These are phyloP conservation scores for Ceratina calcarata DNA, from an alignment of 1,140 invertebrate genomes.

Conservation along the genomic window DNA sequence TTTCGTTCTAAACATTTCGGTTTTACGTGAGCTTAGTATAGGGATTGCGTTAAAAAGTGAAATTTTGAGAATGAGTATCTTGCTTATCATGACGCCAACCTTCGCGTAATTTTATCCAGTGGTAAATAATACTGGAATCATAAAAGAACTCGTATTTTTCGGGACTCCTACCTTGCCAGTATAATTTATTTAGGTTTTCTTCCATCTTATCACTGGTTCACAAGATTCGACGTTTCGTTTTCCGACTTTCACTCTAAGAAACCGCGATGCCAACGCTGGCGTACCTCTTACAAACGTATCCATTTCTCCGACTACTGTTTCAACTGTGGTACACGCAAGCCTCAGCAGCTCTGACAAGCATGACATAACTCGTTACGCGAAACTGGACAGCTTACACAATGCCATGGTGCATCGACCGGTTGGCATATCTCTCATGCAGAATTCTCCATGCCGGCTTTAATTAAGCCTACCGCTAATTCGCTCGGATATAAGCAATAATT, in stretches of 20 bases:
- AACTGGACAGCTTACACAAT: slow-evolving; percentile 21
- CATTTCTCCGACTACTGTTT: slow-evolving; percentile 3
- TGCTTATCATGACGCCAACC: too few relatives aligned
- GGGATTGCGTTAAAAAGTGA: too few relatives aligned
- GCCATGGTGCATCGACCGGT: not conserved
- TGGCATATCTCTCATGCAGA: not conserved
- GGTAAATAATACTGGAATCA: too few relatives aligned
- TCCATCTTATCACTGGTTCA: not conserved
- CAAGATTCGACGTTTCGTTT: not conserved
- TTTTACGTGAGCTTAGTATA: too few relatives aligned
- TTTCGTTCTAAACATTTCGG: too few relatives aligned
- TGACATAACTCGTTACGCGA: slow-evolving; percentile 29
- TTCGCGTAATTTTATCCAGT: too few relatives aligned
- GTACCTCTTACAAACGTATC: slow-evolving; percentile 7
- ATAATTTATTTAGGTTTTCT: not conserved
- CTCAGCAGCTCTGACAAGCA: not conserved
- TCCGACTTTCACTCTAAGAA: not conserved
- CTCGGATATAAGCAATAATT: slow-evolving; percentile 32
- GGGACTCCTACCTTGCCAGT: too few relatives aligned
- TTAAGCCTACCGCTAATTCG: slow-evolving; percentile 52
- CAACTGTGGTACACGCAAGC: not conserved
- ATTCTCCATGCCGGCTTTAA: slow-evolving; percentile 46
- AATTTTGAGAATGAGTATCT: too few relatives aligned
- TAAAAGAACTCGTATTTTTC: too few relatives aligned
- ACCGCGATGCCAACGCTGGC: not conserved